Conservation (phyloP, 2,797 vertebrate species). For the Tadarida brasiliensis region DNA sequence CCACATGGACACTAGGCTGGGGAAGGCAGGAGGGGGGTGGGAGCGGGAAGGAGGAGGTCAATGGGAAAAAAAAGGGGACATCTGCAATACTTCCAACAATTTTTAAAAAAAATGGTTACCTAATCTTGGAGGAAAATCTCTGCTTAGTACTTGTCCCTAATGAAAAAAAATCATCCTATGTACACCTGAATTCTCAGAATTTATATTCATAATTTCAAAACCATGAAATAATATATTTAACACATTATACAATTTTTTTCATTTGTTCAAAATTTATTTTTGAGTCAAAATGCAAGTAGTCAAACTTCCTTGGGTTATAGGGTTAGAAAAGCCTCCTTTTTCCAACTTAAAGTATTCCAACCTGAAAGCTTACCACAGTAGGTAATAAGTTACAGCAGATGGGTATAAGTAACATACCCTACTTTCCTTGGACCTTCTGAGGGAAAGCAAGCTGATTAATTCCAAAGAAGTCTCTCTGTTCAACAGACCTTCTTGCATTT, state of each 20-base stretch:
- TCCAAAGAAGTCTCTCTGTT: not conserved
- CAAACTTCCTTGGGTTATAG: not conserved
- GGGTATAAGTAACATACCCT: not conserved
- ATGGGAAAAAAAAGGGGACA: no score
- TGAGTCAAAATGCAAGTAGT: not conserved
- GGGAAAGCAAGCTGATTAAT: conserved; percentile 5
- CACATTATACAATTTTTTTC: not conserved
- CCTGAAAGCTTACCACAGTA: not conserved
- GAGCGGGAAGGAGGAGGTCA: no score
- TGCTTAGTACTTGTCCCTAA: not conserved
- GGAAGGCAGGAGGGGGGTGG: no score
- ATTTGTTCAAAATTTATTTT: conserved; percentile 35
- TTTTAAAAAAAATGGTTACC: not conserved
- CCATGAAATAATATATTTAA: not conserved
- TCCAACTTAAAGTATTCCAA: conserved; percentile 24
- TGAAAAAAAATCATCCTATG: conserved; percentile 26
- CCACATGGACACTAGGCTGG: no score
- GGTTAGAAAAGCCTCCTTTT: not conserved
- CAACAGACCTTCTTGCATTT: not conserved
- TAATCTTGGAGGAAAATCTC: not conserved
- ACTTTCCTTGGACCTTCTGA: not conserved
- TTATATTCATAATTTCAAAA: not conserved
- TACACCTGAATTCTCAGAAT: not conserved
- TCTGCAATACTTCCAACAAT: no score
- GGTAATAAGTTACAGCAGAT: not conserved